Percentiles rank a stretch among this genome's conserved stretches.
These are phyloP conservation scores for Harpalus rubripes DNA, from an alignment of 2,888 invertebrate genomes.

Conservation along the genomic window DNA sequence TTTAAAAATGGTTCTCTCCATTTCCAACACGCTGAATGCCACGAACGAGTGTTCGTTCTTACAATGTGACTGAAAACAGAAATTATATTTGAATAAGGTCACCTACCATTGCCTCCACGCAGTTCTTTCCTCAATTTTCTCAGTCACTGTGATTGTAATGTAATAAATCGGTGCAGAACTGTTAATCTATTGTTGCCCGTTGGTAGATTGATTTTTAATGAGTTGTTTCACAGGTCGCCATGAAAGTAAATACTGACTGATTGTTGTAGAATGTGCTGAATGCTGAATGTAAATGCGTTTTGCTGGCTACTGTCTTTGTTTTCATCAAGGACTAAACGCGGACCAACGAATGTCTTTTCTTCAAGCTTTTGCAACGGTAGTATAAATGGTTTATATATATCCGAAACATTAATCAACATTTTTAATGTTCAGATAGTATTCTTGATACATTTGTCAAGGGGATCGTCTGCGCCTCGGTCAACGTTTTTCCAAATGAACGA, in stretches of 20 bases:
- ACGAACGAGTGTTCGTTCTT: constrained; percentile 3
- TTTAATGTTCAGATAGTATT: too few species aligned
- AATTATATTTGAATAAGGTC: constrained; percentile 52
- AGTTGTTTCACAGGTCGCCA: not conserved
- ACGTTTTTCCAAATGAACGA: too few species aligned
- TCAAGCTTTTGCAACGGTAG: constrained; percentile 1
- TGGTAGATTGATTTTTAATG: constrained; percentile 52
- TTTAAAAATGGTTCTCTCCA: constrained; percentile 35
- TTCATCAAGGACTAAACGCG: constrained; percentile 6
- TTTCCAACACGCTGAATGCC: constrained; percentile 5
- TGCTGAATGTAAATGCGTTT: not conserved
- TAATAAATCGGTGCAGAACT: constrained; percentile 41
- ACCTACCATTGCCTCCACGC: not conserved
- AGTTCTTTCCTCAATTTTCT: constrained; percentile 13
- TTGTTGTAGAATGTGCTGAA: constrained; percentile 20
- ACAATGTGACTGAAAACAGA: constrained; percentile 19
- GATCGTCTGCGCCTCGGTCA: too few species aligned
- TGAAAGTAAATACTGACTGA: constrained; percentile 10
- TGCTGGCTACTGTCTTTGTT: constrained; percentile 22
- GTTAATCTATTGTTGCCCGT: not conserved
- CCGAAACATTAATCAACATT: too few species aligned
- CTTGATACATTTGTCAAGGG: too few species aligned
- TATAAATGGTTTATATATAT: too few species aligned
- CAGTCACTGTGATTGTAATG: constrained; percentile 24
- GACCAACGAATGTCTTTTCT: not conserved